Evolutionary conservation across 35 echinoderm and acorn worm species (phyloP).

Genomic region (Stichopus chloronotus): DNA sequence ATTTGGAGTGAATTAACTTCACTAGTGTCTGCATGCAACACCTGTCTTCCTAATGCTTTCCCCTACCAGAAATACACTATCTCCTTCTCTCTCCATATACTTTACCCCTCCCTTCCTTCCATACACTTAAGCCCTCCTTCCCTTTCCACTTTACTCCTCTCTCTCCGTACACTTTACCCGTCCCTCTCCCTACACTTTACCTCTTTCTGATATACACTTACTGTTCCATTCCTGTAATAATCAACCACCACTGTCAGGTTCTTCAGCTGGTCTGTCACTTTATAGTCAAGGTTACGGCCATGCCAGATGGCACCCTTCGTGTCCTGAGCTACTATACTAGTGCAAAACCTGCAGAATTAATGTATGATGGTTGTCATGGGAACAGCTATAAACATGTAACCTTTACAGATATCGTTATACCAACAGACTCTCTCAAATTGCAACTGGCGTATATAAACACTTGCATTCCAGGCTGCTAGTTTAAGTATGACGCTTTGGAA

Average conservation of each 20-base stretch:
- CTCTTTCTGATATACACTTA: conserved; percentile 13
- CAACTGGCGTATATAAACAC: too few species aligned
- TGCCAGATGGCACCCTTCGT: conserved; percentile 87
- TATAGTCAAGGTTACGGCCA: conserved; percentile 86
- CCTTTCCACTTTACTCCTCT: background rate
- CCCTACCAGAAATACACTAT: too few species aligned
- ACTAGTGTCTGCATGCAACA: too few species aligned
- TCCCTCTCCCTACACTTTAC: background rate
- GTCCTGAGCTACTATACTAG: conserved; percentile 92
- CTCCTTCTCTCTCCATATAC: too few species aligned
- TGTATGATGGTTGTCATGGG: background rate
- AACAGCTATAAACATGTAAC: background rate
- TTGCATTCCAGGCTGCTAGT: too few species aligned
- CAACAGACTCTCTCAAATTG: background rate
- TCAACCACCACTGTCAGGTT: conserved; percentile 76
- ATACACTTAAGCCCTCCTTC: background rate
- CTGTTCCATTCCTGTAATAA: conserved; percentile 66
- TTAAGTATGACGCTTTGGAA: too few species aligned
- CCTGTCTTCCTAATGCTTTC: too few species aligned
- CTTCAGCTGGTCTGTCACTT: conserved; percentile 47
- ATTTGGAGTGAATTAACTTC: too few species aligned
- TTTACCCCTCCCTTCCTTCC: too few species aligned
- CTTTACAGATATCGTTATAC: background rate
- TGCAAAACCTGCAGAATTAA: conserved; percentile 70
- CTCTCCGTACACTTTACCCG: background rate